Conservation (phyloP, 2,113 vertebrate species). For the Hippocampus guttulatus region DNA sequence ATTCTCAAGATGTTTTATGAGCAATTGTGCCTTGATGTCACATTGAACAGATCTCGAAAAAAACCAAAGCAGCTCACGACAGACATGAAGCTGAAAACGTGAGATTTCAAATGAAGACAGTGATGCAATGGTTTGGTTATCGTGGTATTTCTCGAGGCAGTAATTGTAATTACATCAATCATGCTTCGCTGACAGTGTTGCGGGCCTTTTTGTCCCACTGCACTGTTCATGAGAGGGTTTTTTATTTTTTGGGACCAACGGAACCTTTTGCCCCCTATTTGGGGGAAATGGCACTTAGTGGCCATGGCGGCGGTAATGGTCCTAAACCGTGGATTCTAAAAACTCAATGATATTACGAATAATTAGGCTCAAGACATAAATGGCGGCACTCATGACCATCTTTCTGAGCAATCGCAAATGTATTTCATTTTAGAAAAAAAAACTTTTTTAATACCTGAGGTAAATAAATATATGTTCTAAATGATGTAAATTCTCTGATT, state of each 20-base stretch:
- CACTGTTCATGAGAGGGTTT: constrained; percentile 42
- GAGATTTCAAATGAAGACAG: constrained; percentile 13
- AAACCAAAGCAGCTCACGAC: background rate
- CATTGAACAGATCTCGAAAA: background rate
- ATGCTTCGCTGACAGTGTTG: constrained; percentile 41
- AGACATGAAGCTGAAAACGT: constrained; percentile 8
- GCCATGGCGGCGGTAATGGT: background rate
- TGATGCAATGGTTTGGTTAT: constrained; percentile 21
- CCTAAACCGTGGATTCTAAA: constrained; percentile 22
- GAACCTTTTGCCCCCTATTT: constrained; percentile 10
- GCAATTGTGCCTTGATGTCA: background rate
- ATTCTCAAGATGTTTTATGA: background rate
- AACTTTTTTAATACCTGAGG: background rate
- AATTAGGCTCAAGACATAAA: background rate
- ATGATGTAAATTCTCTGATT: background rate
- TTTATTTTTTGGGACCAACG: constrained; percentile 27
- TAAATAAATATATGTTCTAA: background rate
- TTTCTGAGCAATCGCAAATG: background rate
- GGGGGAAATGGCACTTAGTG: background rate
- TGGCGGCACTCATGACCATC: background rate
- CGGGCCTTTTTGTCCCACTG: constrained; percentile 44
- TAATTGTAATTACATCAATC: constrained; percentile 54
- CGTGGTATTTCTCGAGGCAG: constrained; percentile 38
- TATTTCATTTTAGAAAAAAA: background rate
- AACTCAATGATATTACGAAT: constrained; percentile 23